A percentile compares a stretch with the other conserved stretches of the same genome.
phyloP scores from a whole-genome alignment of 2,113 vertebrate genomes.

The Dunckerocampus dactyliophorus region DNA sequence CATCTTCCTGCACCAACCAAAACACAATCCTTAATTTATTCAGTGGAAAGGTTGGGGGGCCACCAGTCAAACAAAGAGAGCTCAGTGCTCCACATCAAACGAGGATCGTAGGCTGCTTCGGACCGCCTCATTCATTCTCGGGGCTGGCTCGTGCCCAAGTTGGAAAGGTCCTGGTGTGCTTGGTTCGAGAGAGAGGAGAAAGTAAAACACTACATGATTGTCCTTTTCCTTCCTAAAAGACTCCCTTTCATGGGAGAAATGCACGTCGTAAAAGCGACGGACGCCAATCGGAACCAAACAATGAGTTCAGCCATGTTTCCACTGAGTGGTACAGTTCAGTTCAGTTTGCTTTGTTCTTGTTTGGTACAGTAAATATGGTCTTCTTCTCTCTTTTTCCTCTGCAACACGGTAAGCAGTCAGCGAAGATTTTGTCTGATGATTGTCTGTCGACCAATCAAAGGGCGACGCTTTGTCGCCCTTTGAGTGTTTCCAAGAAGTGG shows the following conservation, averaged over 20 bases:
- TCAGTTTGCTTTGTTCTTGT: not conserved
- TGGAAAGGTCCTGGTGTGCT: conserved; percentile 47
- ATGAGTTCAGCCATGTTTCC: not conserved
- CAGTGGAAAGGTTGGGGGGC: not conserved
- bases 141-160: conserved; percentile 53
- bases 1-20: no score
- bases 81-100: conserved; percentile 72
- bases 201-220: conserved; percentile 66
- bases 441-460: no score
- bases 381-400: no score
- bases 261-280: not conserved
- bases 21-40: conserved; percentile 11
- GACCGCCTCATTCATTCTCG: conserved; percentile 60
- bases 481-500: no score
- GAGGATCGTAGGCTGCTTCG: conserved; percentile 54
- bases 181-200: conserved; percentile 18
- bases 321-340: not conserved
- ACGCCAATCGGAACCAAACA: no score
- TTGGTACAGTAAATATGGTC: not conserved
- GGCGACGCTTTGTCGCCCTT: no score
- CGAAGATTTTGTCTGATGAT: no score
- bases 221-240: conserved; percentile 42
- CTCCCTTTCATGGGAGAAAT: conserved; percentile 42
- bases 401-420: no score
- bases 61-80: conserved; percentile 51